Percentiles rank a stretch among this genome's conserved stretches.
These are phyloP conservation scores for Equus quagga DNA, from an alignment of 2,113 vertebrate species.

Conservation along the genomic window DNA sequence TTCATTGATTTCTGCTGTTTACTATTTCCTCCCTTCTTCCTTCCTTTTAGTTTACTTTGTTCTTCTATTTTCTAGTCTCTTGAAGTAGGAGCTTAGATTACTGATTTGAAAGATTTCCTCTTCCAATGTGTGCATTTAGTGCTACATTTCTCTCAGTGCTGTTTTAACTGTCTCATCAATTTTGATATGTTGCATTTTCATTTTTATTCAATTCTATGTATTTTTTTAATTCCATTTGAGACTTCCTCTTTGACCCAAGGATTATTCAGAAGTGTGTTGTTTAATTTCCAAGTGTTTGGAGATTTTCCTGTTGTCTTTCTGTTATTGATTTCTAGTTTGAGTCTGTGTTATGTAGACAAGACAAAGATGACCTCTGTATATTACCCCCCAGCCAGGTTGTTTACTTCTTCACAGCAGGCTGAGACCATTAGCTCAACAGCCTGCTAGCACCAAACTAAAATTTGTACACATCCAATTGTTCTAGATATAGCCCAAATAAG, in stretches of 20 bases:
- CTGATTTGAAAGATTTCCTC: background rate
- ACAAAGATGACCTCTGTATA: background rate
- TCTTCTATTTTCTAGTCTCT: background rate
- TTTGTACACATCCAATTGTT: background rate
- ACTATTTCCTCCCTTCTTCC: background rate
- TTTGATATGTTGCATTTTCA: background rate
- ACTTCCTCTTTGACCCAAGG: background rate
- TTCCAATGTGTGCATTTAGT: background rate
- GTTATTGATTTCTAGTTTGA: background rate
- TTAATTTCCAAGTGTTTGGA: conserved; percentile 21
- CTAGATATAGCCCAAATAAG: background rate
- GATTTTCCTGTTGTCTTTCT: background rate
- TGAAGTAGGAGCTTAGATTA: background rate
- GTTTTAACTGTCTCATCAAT: background rate
- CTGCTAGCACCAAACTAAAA: background rate
- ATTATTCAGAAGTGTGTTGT: background rate
- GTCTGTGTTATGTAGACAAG: background rate
- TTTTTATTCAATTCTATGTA: background rate
- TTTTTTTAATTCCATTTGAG: background rate
- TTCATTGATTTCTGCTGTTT: background rate
- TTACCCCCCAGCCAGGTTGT: background rate
- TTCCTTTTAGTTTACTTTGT: conserved; percentile 13
- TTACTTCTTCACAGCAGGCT: background rate
- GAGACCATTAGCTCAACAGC: background rate
- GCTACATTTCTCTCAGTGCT: background rate